A percentile compares a stretch with the other conserved stretches of the same genome.
These are phyloP conservation scores for Erinaceus europaeus DNA, from an alignment of 2,113 vertebrate species.

Conservation along the genomic window DNA sequence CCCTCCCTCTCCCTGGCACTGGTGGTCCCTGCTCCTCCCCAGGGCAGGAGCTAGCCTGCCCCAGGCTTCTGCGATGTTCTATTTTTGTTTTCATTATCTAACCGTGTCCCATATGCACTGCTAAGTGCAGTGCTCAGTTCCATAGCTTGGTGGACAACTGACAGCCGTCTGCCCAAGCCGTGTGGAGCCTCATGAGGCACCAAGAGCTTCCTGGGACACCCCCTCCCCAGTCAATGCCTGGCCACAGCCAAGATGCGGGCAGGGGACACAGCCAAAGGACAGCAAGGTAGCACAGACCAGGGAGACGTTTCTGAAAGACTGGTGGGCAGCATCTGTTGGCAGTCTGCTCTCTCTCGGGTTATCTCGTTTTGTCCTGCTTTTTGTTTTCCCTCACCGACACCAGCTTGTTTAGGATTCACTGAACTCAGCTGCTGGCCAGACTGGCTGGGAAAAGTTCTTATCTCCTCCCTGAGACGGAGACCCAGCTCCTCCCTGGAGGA, in stretches of 20 bases:
- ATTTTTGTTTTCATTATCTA: conserved; percentile 61
- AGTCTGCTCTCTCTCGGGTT: background rate
- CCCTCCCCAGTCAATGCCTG: background rate
- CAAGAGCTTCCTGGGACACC: background rate
- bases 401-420: background rate
- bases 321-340: too few species aligned
- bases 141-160: background rate
- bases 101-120: conserved; percentile 33
- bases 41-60: conserved; percentile 1
- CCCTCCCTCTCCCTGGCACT: background rate
- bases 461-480: too few species aligned
- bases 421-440: background rate
- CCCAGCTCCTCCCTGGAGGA: background rate
- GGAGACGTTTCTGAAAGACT: too few species aligned
- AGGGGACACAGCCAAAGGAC: fast-evolving
- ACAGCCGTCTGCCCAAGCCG: background rate
- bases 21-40: background rate
- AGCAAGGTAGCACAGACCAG: background rate
- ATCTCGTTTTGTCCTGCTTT: fast-evolving
- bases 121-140: background rate
- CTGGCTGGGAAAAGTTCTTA: background rate
- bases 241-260: background rate
- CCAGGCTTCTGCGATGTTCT: conserved; percentile 42
- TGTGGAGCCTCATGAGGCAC: background rate
- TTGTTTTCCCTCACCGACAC: fast-evolving